Evolutionary conservation across 2,888 invertebrate species (phyloP), one percentile per base, ranked within the genome.

Genomic region (Agonopterix alstromeriana): DNA sequence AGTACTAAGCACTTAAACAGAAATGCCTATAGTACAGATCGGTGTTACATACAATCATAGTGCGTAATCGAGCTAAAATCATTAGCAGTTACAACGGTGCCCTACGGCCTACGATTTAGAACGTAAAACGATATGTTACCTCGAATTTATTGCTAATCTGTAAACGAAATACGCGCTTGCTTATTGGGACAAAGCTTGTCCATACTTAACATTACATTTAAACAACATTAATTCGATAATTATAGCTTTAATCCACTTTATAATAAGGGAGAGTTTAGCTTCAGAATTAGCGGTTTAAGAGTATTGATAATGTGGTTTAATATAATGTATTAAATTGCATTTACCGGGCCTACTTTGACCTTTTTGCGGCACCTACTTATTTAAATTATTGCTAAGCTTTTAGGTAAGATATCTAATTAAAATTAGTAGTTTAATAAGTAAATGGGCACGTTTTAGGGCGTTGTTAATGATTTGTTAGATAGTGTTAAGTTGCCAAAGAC

Each of bases 141-240:
- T 54, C 46, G 35, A 64, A 74, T 73, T 73, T 73, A 74, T 72
- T 53, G 57, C 55, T 67, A 61, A 69, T 68, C 60, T 65, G 49
- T 46, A 38, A 49, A 53, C 53, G 50, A 61, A 61, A 63, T 66
- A 64, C 62, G 56, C 53, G 56, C 54, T 51, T 63, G 58, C 57
- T 62, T 60, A 60, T 56, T 58, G 50, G 55, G 56, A 60, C 61
- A 60, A 46, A 10, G 35, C 8, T 10, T 42, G 14, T 14, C 36
- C 43, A 44, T 35, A 40, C 17, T 27, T 46, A 46, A n/a, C 17
- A 27, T 43, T 43, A 17, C 43, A 42, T 8, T 12, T 42, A 8
- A 38, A 38, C 10, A 27, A 27, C 27, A 27, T 27, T 27, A 27
- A 27, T 27, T 27, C 27, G 27, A 54, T 57, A 55, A 57, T 53